These are phyloP conservation scores for Acomys russatus DNA, from an alignment of 2,797 vertebrate species.

Conservation along the genomic window DNA sequence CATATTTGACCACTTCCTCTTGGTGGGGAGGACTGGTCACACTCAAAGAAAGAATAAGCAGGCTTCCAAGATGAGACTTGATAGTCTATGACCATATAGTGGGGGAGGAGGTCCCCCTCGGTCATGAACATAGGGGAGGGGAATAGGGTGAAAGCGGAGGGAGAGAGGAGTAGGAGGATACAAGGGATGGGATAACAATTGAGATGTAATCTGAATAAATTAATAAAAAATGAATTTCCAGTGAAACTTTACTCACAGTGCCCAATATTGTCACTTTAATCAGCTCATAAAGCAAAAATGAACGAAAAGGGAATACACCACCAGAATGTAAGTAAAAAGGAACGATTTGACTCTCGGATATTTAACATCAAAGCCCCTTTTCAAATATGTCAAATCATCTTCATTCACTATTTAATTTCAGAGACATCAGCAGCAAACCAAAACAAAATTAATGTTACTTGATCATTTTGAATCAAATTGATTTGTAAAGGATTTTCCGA, in stretches of 20 bases:
- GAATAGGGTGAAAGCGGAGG: too few relatives aligned
- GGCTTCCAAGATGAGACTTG: too few relatives aligned
- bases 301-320: not conserved
- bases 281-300: not conserved
- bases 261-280: conserved; percentile 30
- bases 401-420: conserved; percentile 55
- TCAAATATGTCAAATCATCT: conserved; percentile 48
- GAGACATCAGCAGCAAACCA: conserved; percentile 45
- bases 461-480: conserved; percentile 72
- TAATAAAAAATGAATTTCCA: not conserved
- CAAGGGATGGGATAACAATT: too few relatives aligned
- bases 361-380: conserved; percentile 15
- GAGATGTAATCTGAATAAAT: too few relatives aligned
- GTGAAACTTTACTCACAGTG: conserved; percentile 10
- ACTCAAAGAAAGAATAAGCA: too few relatives aligned
- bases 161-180: too few relatives aligned
- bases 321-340: conserved; percentile 50
- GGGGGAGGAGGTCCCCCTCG: too few relatives aligned
- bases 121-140: too few relatives aligned
- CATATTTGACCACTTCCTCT: too few relatives aligned
- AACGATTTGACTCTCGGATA: not conserved
- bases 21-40: too few relatives aligned
- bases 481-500: conserved; percentile 60
- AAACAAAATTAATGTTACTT: conserved; percentile 61
- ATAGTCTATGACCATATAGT: too few relatives aligned